Evolutionary conservation across 2,888 invertebrate species (phyloP).

Genomic region (Gymnoscelis rufifasciata): DNA sequence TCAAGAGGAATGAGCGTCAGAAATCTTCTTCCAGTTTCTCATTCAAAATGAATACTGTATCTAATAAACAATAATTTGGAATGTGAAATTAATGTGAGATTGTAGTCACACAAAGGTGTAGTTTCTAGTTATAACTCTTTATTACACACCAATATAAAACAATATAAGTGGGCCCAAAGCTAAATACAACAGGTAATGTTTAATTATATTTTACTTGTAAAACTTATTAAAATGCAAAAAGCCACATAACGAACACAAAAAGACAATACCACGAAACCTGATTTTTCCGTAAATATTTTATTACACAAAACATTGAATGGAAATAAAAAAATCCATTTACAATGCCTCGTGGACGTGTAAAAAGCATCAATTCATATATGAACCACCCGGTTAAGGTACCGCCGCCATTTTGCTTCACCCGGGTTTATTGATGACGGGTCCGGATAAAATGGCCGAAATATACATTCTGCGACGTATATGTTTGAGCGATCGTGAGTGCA

Average conservation of each 20-base stretch:
- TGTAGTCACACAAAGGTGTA: no score
- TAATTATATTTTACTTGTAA: no score
- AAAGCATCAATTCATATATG: conserved; percentile 39
- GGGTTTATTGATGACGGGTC: conserved; percentile 21
- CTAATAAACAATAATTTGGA: no score
- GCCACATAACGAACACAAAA: conserved; percentile 18
- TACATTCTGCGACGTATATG: conserved; percentile 34
- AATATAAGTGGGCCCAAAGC: no score
- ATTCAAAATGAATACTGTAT: no score
- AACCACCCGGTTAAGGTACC: conserved; percentile 28
- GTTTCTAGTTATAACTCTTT: no score
- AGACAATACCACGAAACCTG: conserved; percentile 15
- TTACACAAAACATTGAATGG: conserved; percentile 41
- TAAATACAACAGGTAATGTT: no score
- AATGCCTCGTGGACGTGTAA: conserved; percentile 42
- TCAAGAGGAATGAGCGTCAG: no score
- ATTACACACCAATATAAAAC: no score
- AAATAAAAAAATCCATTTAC: conserved; percentile 51
- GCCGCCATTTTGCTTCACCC: conserved; percentile 29
- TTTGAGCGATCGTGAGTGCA: conserved; percentile 52
- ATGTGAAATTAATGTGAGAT: no score
- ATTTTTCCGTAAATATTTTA: conserved; percentile 35
- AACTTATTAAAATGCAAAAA: conserved; percentile 16
- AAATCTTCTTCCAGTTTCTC: no score
- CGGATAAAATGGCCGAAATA: conserved; percentile 31